Evolutionary conservation across 2,797 vertebrate species (phyloP).

Genomic region (Cichlasoma orientale): DNA sequence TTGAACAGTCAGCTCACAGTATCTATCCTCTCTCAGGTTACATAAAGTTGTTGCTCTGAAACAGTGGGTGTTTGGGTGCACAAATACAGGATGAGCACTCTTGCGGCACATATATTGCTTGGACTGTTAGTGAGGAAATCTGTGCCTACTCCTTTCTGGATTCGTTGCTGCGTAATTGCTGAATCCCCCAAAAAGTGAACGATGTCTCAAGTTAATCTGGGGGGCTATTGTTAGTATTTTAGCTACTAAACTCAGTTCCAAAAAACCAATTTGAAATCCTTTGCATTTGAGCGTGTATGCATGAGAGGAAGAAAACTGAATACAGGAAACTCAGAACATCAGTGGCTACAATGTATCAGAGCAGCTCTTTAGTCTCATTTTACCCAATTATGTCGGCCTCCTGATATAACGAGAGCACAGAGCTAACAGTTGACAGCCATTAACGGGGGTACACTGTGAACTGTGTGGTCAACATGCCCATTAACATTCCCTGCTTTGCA

Average conservation of each 20-base stretch:
- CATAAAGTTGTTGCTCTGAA: not conserved
- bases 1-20: not conserved
- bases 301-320: not conserved
- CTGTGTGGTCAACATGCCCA: conserved; percentile 20
- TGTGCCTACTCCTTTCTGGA: not conserved
- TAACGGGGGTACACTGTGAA: conserved; percentile 5
- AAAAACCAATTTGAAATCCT: not conserved
- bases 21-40: not conserved
- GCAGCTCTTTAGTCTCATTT: conserved; percentile 1
- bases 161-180: not conserved
- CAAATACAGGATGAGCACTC: not conserved
- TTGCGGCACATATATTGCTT: not conserved
- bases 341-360: not conserved
- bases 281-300: not conserved
- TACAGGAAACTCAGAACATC: not conserved
- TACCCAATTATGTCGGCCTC: not conserved
- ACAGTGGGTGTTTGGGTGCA: conserved; percentile 1
- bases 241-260: too few relatives aligned
- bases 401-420: not conserved
- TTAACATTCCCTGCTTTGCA: conserved; percentile 13
- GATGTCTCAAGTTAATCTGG: not conserved
- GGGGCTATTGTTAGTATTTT: not conserved
- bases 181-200: not conserved
- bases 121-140: not conserved
- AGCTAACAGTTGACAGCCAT: not conserved